These are phyloP conservation scores for Micronycteris hirsuta DNA, from an alignment of 2,113 vertebrate species.

Conservation along the genomic window DNA sequence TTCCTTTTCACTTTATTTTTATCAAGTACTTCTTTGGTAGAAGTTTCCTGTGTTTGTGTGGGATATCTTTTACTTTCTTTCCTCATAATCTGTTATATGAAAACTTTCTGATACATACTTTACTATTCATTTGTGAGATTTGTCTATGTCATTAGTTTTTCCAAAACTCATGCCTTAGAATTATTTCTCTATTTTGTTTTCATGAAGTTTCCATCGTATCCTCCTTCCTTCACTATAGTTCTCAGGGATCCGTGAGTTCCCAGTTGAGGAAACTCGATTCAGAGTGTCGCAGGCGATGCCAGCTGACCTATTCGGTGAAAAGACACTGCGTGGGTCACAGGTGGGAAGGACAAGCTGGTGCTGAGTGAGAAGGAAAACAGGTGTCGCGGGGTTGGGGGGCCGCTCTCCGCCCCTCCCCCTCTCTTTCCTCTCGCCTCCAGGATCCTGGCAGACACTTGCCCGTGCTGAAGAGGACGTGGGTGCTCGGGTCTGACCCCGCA, in stretches of 20 bases:
- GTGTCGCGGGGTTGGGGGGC: rapidly evolving
- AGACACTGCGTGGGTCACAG: background rate
- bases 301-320: rapidly evolving
- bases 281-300: background rate
- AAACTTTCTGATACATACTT: background rate
- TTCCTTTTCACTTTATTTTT: background rate
- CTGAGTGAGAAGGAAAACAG: rapidly evolving
- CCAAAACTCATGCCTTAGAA: background rate
- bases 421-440: background rate
- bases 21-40: background rate
- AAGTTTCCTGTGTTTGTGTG: background rate
- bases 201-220: background rate
- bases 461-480: rapidly evolving
- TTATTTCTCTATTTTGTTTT: background rate
- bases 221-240: background rate
- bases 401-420: too few species aligned
- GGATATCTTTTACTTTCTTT: background rate
- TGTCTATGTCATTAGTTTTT: background rate
- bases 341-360: rapidly evolving
- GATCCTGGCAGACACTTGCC: background rate
- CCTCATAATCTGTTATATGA: background rate
- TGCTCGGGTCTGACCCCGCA: background rate
- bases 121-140: background rate
- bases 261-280: background rate
- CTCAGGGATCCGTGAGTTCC: background rate